These are phyloP conservation scores for Drosophila meridiana DNA, from an alignment of 2,888 invertebrate species.

Conservation along the genomic window DNA sequence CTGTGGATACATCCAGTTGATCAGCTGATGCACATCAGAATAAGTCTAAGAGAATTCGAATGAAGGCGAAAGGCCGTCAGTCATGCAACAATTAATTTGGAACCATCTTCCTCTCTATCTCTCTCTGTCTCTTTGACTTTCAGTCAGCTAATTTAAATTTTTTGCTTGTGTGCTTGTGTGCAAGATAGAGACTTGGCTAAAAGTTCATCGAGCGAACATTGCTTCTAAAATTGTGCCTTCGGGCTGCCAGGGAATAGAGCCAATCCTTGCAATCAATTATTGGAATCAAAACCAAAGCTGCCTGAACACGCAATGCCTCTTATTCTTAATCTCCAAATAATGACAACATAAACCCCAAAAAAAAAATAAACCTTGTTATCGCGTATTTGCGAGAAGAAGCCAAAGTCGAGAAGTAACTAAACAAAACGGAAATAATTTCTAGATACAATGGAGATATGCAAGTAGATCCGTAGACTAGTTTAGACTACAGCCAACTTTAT, in stretches of 20 bases:
- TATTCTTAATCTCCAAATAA: constrained; percentile 51
- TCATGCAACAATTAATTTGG: constrained; percentile 75
- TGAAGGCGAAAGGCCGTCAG: constrained; percentile 75
- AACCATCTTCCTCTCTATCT: constrained; percentile 7
- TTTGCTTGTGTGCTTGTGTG: constrained; percentile 21
- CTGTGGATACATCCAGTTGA: constrained; percentile 73
- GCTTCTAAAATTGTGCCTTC: constrained; percentile 72
- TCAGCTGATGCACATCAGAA: constrained; percentile 78
- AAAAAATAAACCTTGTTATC: neutral
- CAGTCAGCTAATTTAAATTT: constrained; percentile 74
- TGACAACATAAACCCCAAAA: constrained; percentile 52
- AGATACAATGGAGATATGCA: neutral
- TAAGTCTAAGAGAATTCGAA: constrained; percentile 71
- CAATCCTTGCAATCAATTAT: constrained; percentile 68
- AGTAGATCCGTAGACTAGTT: neutral
- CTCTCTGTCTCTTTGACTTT: constrained; percentile 12
- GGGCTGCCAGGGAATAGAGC: constrained; percentile 11
- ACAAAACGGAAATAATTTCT: neutral
- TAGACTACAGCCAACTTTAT: neutral
- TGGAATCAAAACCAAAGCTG: constrained; percentile 69
- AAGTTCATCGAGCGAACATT: constrained; percentile 48
- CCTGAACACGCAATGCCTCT: constrained; percentile 43
- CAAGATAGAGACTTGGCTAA: constrained; percentile 58
- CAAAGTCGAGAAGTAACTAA: neutral
- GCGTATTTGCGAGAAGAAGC: neutral